Percentiles rank a stretch among this genome's conserved stretches.
These are phyloP conservation scores for Orgyia antiqua DNA, from an alignment of 2,888 invertebrate species.

Conservation along the genomic window DNA sequence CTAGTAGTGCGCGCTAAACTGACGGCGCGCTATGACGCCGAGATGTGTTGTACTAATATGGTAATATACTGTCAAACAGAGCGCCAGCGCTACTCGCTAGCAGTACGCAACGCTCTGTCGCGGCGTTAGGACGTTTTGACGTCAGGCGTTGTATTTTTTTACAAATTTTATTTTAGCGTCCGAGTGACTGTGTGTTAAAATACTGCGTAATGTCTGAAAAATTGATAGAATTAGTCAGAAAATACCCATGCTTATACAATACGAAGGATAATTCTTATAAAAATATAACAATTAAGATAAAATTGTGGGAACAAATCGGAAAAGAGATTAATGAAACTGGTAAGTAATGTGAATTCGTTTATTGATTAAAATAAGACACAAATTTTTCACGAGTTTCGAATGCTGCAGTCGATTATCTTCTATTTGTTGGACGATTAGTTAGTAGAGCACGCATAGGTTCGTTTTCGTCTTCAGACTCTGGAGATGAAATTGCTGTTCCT, in stretches of 20 bases:
- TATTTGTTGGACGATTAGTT: not conserved
- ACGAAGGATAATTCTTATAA: conserved; percentile 1
- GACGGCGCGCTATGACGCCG: conserved; percentile 1
- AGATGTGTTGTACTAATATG: conserved; percentile 1
- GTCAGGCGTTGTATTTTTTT: too few species aligned
- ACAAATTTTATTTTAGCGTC: too few species aligned
- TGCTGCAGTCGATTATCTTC: not conserved
- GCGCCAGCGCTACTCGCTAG: too few species aligned
- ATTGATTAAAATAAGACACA: not conserved
- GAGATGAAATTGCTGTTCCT: not conserved
- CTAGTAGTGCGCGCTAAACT: not conserved
- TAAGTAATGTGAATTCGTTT: too few species aligned
- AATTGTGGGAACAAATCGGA: not conserved
- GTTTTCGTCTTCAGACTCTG: not conserved
- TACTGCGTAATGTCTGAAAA: not conserved
- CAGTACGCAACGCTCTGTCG: too few species aligned
- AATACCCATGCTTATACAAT: too few species aligned
- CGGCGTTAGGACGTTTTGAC: too few species aligned
- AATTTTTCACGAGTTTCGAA: not conserved
- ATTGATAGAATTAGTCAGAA: too few species aligned
- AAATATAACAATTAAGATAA: conserved; percentile 1
- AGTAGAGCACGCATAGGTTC: not conserved
- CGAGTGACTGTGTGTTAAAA: not conserved
- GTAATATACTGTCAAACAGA: not conserved
- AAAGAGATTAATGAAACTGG: too few species aligned